A percentile compares a stretch with the other conserved stretches of the same genome.
Conservation (phyloP, 2,797 vertebrate genomes). For the Falco novaeseelandiae region DNA sequence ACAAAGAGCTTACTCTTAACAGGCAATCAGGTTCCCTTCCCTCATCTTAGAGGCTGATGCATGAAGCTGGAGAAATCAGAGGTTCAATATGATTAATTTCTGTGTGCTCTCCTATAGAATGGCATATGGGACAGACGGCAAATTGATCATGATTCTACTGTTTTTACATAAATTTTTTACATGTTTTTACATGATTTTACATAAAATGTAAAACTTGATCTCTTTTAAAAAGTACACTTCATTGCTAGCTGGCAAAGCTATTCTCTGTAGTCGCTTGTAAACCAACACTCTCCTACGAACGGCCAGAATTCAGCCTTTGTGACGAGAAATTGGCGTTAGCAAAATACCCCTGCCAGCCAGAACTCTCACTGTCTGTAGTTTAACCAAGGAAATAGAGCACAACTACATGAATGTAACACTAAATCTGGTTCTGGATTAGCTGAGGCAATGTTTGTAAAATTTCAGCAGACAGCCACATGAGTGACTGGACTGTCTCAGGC, state of each 20-base stretch:
- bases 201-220: background rate
- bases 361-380: background rate
- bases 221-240: background rate
- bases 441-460: background rate
- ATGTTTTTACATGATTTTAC: no score
- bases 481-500: background rate
- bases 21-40: background rate
- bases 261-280: background rate
- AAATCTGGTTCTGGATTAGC: background rate
- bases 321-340: background rate
- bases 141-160: background rate
- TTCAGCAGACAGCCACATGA: background rate
- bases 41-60: background rate
- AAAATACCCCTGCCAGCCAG: background rate
- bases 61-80: background rate
- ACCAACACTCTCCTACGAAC: background rate
- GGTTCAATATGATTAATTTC: background rate
- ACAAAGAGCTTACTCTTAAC: background rate
- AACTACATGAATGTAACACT: background rate
- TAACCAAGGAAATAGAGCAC: background rate
- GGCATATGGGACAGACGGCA: background rate
- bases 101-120: background rate
- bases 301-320: background rate
- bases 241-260: background rate
- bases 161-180: background rate